Conservation (phyloP, 2,888 invertebrate species). For the Drosophila neoperkinsi region DNA sequence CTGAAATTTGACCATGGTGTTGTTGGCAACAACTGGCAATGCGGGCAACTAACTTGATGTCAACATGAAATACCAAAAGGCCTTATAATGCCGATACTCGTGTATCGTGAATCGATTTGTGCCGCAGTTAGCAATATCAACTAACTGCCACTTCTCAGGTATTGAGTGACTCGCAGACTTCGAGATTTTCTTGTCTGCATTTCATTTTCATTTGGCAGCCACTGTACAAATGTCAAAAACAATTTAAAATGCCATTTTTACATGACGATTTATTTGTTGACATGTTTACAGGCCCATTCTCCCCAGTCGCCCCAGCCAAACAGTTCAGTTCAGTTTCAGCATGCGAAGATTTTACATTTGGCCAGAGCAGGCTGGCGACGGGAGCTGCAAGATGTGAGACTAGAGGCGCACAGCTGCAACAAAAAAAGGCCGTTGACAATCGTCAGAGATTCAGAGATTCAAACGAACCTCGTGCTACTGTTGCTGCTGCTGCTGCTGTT, state of each 20-base stretch:
- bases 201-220: conserved; percentile 78
- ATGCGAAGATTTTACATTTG: conserved; percentile 56
- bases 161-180: conserved; percentile 54
- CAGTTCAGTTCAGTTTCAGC: conserved; percentile 7
- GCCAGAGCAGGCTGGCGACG: neutral
- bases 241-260: conserved; percentile 83
- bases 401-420: conserved; percentile 37
- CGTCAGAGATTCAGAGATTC: conserved; percentile 41
- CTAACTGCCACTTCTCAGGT: conserved; percentile 37
- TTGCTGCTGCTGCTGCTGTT: conserved; percentile 2
- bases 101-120: conserved; percentile 12
- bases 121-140: conserved; percentile 33
- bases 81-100: conserved; percentile 40
- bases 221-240: conserved; percentile 81
- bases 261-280: conserved; percentile 82
- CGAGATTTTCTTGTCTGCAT: conserved; percentile 66
- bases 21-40: conserved; percentile 32
- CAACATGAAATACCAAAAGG: conserved; percentile 30
- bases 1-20: conserved; percentile 14
- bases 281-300: conserved; percentile 66
- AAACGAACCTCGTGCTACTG: conserved; percentile 26
- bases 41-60: conserved; percentile 30
- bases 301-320: conserved; percentile 20
- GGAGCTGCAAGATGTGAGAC: neutral
- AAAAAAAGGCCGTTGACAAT: conserved; percentile 48